phyloP scores from a whole-genome alignment of 2,113 vertebrate species.

The Formicarius rufipectus region DNA sequence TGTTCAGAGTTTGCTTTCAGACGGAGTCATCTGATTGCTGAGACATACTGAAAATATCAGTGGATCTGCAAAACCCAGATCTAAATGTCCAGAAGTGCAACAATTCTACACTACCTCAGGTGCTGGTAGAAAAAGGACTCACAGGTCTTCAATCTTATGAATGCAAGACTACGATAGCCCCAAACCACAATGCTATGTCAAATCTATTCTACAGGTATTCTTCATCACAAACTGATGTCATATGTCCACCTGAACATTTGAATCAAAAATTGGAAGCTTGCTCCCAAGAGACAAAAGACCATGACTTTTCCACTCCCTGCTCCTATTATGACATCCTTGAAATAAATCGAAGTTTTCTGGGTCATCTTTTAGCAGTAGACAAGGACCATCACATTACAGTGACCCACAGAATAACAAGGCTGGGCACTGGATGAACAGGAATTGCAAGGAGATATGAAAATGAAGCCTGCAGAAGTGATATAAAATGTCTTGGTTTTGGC shows the following conservation, averaged over 20 bases:
- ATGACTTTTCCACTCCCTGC: not conserved
- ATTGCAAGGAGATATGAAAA: not conserved
- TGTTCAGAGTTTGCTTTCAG: not conserved
- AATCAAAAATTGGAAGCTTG: not conserved
- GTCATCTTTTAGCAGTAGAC: not conserved
- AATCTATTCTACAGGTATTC: not conserved
- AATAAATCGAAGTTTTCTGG: not conserved
- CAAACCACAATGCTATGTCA: not conserved
- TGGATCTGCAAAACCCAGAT: not conserved
- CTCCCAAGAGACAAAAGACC: not conserved
- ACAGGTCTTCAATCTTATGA: rapidly evolving
- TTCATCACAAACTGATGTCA: not conserved
- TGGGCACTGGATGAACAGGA: not conserved
- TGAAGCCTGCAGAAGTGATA: not conserved
- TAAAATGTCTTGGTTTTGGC: not conserved
- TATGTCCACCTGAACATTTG: not conserved
- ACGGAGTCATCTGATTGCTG: not conserved
- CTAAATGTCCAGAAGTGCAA: not conserved
- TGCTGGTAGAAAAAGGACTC: not conserved
- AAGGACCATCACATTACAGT: not conserved
- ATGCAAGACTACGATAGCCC: not conserved
- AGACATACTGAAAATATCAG: not conserved
- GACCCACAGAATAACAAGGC: not conserved
- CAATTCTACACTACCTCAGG: not conserved
- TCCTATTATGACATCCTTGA: not conserved